Conservation (phyloP, 2,797 vertebrate species). For the Brachymystax lenok region DNA sequence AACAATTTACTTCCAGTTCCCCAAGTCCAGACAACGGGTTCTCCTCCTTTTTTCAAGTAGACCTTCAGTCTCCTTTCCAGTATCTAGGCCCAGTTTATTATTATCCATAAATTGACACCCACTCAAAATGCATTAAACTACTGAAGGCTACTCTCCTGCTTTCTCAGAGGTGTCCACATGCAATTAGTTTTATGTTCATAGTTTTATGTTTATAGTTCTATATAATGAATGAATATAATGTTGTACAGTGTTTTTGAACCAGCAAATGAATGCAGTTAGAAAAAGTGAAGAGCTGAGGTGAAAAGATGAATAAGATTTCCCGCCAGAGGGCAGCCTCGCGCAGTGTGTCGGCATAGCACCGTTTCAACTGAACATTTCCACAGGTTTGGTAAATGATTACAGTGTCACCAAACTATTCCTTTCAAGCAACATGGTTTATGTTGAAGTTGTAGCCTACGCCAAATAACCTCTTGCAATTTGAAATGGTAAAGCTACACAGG, state of each 20-base stretch:
- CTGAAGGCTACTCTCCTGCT: not conserved
- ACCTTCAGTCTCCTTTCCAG: conserved; percentile 39
- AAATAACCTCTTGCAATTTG: not conserved
- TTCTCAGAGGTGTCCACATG: not conserved
- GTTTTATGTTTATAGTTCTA: not conserved
- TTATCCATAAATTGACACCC: not conserved
- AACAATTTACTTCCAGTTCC: conserved; percentile 73
- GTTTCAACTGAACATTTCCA: not conserved
- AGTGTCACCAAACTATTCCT: not conserved
- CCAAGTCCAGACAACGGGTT: conserved; percentile 57
- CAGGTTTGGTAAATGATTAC: not conserved
- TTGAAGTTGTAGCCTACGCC: too few species aligned
- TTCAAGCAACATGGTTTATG: not conserved
- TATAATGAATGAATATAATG: not conserved
- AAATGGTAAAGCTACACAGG: not conserved
- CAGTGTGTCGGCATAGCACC: conserved; percentile 37
- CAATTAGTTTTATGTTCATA: not conserved
- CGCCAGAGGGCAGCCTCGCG: conserved; percentile 70
- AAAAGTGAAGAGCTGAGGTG: too few species aligned
- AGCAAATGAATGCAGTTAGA: not conserved
- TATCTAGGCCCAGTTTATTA: conserved; percentile 5
- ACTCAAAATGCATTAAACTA: not conserved
- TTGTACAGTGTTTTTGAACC: not conserved
- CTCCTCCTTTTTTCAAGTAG: conserved; percentile 13
- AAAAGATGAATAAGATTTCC: conserved; percentile 5